A percentile compares a stretch with the other conserved stretches of the same genome.
These are phyloP conservation scores for Oophaga sylvatica DNA, from an alignment of 2,797 vertebrate species.

Conservation along the genomic window DNA sequence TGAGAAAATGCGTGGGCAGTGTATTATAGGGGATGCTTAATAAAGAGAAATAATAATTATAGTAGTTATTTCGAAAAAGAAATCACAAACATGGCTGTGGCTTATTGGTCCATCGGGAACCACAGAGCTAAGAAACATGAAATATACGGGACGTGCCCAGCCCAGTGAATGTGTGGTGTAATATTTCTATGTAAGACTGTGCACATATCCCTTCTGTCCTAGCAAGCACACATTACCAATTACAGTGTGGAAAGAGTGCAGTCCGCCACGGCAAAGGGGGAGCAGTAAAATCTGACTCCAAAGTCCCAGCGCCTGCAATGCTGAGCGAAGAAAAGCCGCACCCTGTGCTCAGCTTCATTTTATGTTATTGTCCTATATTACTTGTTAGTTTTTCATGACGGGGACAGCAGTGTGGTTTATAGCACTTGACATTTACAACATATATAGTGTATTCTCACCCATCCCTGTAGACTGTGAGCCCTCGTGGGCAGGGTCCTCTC, in stretches of 20 bases:
- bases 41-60: conserved; percentile 13
- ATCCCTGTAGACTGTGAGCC: too few species aligned
- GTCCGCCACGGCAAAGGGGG: not conserved
- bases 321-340: not conserved
- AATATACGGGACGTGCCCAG: not conserved
- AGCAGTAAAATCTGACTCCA: not conserved
- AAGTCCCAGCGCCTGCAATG: not conserved
- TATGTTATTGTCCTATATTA: conserved; percentile 22
- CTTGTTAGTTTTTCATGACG: conserved; percentile 13
- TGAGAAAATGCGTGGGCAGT: conserved; percentile 23
- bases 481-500: too few species aligned
- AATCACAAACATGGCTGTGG: not conserved
- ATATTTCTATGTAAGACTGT: not conserved
- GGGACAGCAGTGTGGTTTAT: conserved; percentile 5
- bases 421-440: conserved; percentile 24
- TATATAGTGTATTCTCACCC: too few species aligned
- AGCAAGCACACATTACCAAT: not conserved
- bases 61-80: not conserved
- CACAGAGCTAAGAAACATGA: not conserved
- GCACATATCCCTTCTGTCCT: not conserved
- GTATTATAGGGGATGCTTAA: not conserved
- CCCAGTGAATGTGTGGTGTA: not conserved
- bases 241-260: not conserved
- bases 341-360: not conserved
- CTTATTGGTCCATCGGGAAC: not conserved